Evolutionary conservation across 2,888 invertebrate species (phyloP), one percentile per base, ranked within the genome.

Genomic region (Ectobius pallidus): DNA sequence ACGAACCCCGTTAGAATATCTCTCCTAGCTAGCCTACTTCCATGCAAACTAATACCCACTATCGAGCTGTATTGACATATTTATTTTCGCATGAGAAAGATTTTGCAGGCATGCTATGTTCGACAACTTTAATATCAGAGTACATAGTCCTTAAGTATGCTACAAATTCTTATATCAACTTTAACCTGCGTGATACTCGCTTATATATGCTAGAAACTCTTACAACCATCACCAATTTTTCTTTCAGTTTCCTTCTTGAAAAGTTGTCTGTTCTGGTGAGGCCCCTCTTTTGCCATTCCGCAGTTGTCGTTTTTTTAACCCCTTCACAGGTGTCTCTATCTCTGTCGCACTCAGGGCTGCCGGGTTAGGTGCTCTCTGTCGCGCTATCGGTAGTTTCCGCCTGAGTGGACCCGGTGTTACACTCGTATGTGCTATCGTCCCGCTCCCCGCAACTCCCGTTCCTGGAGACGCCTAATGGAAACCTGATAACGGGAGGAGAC

Each of bases 351-450:
- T 16, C 30, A 32, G n/a, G 30, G 27, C 16, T n/a, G 6, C 1
- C 6, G 30, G 3, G 3, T 11, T n/a, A n/a, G 30, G 3, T 6
- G 7, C n/a, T 32, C 58, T 58, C 30, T 30, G 70, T 34, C 49
- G 34, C 63, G 70, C 61, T 74, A 74, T 72, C 72, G 62, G 55
- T 22, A 58, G 70, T 74, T 74, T 74, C 74, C 69, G 71, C 72
- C 72, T 72, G 67, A 68, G 34, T 71, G 65, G 58, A 32, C 62
- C 52, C 67, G 61, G 65, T 65, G 46, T 65, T 44, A 46, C 65
- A 27, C 46, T 46, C 44, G 44, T 65, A 16, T 27, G 58, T 69
- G 61, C 69, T 14, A 49, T 22, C 11, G 22, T 22, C 27, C 69
- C 72, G 61, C 61, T 39, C 58, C 44, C 14, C 70, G 34, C 62